A percentile compares a stretch with the other conserved stretches of the same genome.
phyloP scores from a whole-genome alignment of 2,113 vertebrate species.

The Zosterops japonicus region DNA sequence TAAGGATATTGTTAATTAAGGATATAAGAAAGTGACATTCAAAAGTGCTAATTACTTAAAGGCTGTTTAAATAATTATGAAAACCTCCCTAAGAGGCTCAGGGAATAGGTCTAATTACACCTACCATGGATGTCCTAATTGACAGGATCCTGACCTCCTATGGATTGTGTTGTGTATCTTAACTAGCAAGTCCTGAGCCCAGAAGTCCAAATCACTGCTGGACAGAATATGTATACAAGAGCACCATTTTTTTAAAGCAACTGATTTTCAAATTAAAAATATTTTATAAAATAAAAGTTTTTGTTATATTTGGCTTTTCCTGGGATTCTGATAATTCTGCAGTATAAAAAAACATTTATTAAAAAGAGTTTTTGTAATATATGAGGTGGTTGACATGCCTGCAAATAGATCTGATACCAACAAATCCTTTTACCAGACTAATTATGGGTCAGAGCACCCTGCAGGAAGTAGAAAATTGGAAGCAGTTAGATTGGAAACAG shows the following conservation, averaged over 20 bases:
- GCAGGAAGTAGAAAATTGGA: neutral
- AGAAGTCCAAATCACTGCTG: neutral
- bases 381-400: neutral
- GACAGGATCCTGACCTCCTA: neutral
- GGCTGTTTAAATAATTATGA: neutral
- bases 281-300: neutral
- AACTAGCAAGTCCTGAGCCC: neutral
- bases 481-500: neutral
- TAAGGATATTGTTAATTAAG: neutral
- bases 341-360: neutral
- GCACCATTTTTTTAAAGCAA: accelerated
- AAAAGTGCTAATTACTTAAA: neutral
- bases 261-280: neutral
- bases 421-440: neutral
- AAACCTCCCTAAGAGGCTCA: neutral
- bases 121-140: neutral
- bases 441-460: neutral
- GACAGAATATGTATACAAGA: neutral
- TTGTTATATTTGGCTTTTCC: neutral
- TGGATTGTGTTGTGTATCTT: neutral
- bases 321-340: neutral
- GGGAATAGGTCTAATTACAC: neutral
- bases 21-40: neutral
- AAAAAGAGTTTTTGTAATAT: neutral
- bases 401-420: neutral